phyloP scores from a whole-genome alignment of 2,113 vertebrate species.

The Serilophus lunatus region DNA sequence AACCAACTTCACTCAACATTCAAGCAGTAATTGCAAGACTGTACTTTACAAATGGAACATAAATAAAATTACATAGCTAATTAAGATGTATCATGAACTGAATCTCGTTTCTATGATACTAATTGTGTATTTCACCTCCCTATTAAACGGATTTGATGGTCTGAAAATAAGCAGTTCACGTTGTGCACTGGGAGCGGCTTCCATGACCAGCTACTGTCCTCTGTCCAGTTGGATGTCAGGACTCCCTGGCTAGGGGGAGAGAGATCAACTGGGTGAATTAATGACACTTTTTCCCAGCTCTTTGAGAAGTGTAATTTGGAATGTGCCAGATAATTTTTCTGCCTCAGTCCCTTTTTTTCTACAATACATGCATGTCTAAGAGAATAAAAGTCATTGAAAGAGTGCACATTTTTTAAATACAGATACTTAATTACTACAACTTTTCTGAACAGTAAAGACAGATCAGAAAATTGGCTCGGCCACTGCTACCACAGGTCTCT shows the following conservation, averaged over 20 bases:
- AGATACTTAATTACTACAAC: not conserved
- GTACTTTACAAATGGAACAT: conserved; percentile 64
- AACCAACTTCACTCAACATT: not conserved
- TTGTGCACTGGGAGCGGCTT: not conserved
- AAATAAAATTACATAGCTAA: conserved; percentile 71
- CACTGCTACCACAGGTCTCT: too few species aligned
- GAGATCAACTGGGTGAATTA: not conserved
- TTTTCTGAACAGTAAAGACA: not conserved
- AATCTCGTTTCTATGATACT: conserved; percentile 26
- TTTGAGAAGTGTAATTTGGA: not conserved
- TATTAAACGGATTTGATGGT: conserved; percentile 43
- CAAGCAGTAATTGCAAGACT: conserved; percentile 41
- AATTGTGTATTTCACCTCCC: conserved; percentile 51
- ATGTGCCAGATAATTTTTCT: not conserved
- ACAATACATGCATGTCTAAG: not conserved
- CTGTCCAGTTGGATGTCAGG: not conserved
- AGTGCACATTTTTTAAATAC: not conserved
- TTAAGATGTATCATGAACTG: conserved; percentile 62
- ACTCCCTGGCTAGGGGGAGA: not conserved
- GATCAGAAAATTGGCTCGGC: not conserved
- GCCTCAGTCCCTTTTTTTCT: too few species aligned
- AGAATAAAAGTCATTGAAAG: not conserved
- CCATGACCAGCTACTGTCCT: not conserved
- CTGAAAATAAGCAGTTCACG: conserved; percentile 18
- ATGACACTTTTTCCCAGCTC: not conserved